Conservation (phyloP, 2,888 invertebrate species). For the Cylindroiulus punctatus region DNA sequence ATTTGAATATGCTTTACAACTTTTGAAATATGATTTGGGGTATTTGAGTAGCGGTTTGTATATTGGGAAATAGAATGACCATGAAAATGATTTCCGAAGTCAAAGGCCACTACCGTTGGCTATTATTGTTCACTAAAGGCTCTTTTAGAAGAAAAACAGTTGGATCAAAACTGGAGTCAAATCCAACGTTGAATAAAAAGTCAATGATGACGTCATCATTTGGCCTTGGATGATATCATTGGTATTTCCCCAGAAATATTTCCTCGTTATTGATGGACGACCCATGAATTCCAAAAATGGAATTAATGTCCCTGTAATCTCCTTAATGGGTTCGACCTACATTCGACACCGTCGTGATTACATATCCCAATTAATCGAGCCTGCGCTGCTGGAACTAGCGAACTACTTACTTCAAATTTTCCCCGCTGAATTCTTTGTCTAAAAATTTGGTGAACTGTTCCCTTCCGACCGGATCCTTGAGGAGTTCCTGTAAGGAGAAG, state of each 20-base stretch:
- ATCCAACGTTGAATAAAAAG: too few species aligned
- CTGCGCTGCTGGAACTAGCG: neutral
- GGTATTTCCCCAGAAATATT: neutral
- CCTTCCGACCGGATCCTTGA: constrained; percentile 92
- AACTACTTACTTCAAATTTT: constrained; percentile 89
- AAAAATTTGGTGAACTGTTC: constrained; percentile 97
- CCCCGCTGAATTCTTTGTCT: constrained; percentile 97
- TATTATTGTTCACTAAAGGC: too few species aligned
- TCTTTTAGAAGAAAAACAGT: too few species aligned
- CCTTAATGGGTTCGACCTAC: neutral
- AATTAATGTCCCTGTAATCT: neutral
- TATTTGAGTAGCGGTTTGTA: too few species aligned
- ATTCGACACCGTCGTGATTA: constrained; percentile 27
- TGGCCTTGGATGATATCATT: too few species aligned
- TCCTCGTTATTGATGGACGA: neutral
- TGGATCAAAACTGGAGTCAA: too few species aligned
- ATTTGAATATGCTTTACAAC: too few species aligned
- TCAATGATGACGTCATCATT: too few species aligned
- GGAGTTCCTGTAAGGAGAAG: constrained; percentile 92
- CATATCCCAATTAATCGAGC: constrained; percentile 33
- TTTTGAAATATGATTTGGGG: too few species aligned
- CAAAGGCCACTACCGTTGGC: too few species aligned
- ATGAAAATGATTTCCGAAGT: too few species aligned
- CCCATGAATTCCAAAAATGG: neutral
- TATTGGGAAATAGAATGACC: too few species aligned